Conservation (phyloP, 1,140 invertebrate genomes). For the Spodoptera frugiperda region DNA sequence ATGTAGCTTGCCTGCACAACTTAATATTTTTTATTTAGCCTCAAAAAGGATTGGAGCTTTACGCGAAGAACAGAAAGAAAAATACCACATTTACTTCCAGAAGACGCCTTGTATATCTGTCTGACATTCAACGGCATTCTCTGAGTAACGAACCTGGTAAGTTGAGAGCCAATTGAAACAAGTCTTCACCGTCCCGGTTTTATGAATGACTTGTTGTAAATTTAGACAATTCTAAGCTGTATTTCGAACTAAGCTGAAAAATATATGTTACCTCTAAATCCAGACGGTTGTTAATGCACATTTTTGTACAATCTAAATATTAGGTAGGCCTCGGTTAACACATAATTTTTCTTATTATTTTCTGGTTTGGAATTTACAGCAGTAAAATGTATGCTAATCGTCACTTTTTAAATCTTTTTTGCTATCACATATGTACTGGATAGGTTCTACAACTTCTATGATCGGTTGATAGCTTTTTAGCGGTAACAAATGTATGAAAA, state of each 20-base stretch:
- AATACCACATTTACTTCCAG: constrained; percentile 34
- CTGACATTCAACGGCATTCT: constrained; percentile 13
- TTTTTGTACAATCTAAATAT: no score
- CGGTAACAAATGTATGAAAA: no score
- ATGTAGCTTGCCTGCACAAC: constrained; percentile 1
- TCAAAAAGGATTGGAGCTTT: constrained; percentile 37
- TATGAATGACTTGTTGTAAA: background rate
- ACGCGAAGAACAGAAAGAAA: constrained; percentile 37
- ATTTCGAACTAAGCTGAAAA: background rate
- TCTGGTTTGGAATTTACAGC: no score
- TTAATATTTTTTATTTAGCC: constrained; percentile 39
- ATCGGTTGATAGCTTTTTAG: no score
- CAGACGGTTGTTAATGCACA: no score
- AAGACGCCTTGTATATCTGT: constrained; percentile 14
- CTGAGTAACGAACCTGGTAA: constrained; percentile 40
- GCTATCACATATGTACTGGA: no score
- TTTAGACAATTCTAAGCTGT: background rate
- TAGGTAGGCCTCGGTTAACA: no score
- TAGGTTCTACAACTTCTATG: no score
- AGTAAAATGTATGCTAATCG: no score
- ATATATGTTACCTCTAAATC: background rate
- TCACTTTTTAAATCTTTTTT: no score
- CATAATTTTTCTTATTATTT: no score
- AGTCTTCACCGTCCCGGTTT: background rate
- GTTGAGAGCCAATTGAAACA: constrained; percentile 31